Conservation (phyloP, 2,888 invertebrate genomes). For the Drosophila neonasuta region DNA sequence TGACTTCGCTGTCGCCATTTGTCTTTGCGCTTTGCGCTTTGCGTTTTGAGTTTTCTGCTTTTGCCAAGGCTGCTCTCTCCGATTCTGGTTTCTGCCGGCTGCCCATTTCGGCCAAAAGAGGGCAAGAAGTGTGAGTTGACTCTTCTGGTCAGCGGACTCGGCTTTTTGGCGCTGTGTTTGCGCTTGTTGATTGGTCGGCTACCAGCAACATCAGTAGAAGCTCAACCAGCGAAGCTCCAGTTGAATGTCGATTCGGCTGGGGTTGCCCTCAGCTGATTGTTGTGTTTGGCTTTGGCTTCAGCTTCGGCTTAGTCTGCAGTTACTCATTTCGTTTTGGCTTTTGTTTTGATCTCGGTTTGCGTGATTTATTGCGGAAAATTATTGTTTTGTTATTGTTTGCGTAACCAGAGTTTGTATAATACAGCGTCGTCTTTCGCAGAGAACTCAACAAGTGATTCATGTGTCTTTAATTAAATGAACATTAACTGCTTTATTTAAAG, state of each 20-base stretch:
- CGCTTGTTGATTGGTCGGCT: conserved; percentile 59
- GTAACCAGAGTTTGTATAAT: conserved; percentile 16
- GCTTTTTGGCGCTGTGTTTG: conserved; percentile 62
- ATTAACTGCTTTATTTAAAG: conserved; percentile 27
- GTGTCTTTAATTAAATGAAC: conserved; percentile 57
- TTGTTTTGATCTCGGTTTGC: conserved; percentile 65
- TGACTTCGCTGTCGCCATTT: conserved; percentile 49
- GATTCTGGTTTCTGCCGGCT: conserved; percentile 59
- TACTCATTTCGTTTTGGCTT: conserved; percentile 54
- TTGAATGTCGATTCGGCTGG: conserved; percentile 32
- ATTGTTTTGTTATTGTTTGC: conserved; percentile 52
- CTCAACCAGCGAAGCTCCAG: conserved; percentile 4
- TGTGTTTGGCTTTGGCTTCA: conserved; percentile 24
- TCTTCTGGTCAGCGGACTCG: conserved; percentile 44
- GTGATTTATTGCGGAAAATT: conserved; percentile 70
- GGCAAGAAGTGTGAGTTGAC: conserved; percentile 40
- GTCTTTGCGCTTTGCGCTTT: conserved; percentile 57
- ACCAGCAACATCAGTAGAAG: conserved; percentile 12
- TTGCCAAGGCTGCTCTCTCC: conserved; percentile 45
- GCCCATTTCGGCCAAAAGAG: conserved; percentile 63
- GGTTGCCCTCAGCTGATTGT: conserved; percentile 66
- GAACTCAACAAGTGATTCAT: conserved; percentile 71
- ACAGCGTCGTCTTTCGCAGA: conserved; percentile 17
- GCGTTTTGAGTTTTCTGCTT: conserved; percentile 38
- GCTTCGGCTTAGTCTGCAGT: conserved; percentile 29